Evolutionary conservation across 2,888 invertebrate species (phyloP), one percentile per base, ranked within the genome.

Genomic region (Drosophila yooni): DNA sequence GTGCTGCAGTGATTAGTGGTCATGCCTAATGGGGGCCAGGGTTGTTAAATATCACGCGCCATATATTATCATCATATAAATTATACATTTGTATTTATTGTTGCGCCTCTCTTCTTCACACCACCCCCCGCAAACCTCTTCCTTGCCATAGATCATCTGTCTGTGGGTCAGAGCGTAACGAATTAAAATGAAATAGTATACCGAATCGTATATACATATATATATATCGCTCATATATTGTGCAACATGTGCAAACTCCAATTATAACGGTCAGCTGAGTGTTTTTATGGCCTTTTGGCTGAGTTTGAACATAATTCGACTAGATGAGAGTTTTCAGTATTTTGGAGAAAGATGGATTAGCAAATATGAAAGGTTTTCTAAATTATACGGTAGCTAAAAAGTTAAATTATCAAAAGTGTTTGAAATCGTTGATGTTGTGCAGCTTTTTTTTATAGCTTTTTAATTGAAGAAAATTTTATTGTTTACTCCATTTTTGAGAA

Each of bases 21-120:
- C 81, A 67, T 52, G 73, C 87, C 70, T 87, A 87, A 81, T 82
- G 81, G 83, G 81, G 81, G 27, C 46, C 77, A 70, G 66, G 46
- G 56, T 51, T 81, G 70, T 61, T 77, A 73, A 83, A 82, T 81
- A 82, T 87, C 84, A 83, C 78, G 81, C 71, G 81, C 66, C 70
- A 76, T 87, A 82, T 81, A 87, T 87, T 83, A 70, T 81, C 40
- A 53, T 63, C 51, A 57, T 38, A 52, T 56, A 38, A 38, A 54
- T 36, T 36, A 72, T 52, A 72, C 27, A 72, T 43, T 52, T 51
- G 43, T 62, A 51, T 72, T 36, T 60, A 46, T 72, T 25, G 46
- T 46, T 25, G 21, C 15, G 13, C 25, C 50, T 38, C 34, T n/a
- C 52, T 31, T n/a, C 52, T 27, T 3, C 29, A 38, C n/a, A n/a